Base-by-base conservation (phyloP, 2,888 invertebrate genomes). In the Pachliopta kotzebuea region DNA sequence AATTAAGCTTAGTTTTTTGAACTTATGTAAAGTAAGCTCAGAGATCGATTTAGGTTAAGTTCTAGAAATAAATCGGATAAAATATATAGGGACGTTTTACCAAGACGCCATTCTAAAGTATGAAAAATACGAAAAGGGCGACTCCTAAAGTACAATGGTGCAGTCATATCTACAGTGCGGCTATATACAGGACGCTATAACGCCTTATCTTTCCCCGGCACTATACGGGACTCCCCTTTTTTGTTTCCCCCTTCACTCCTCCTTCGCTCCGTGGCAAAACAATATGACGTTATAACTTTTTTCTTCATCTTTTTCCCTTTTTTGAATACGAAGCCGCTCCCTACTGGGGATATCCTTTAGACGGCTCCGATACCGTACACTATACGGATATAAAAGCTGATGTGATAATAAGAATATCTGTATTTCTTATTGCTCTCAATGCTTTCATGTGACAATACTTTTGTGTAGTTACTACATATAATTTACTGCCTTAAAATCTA, bases 211-310 rank as follows among this genome's bases (percentile, higher is more conserved):
- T 81, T 74, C 83, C 85, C 84, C 80, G 73, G 81, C 87, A 88
- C 88, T 89, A 88, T 85, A 87, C 83, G 81, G 78, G 76, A 74
- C 79, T 80, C 83, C 82, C 80, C 74, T 71, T 70, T 70, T 69
- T 64, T 63, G 65, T 70, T 74, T 74, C 63, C 74, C 75, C 72
- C 73, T 73, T 73, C 71, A 14, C 74, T 73, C 74, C 70, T 72
- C 76, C 77, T 77, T 78, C 84, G 80, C 84, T 83, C 83, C 84
- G 87, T 82, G 85, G 89, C 88, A 90, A 91, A 90, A 91, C 90
- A 91, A 91, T 91, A 90, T 91, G 90, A 90, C 89, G 90, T 88
- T 90, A 91, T 88, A 88, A 88, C 86, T 88, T 91, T 90, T 89
- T 89, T 88, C 82, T 86, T 83, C 85, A 84, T 86, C 86, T 88